Evolutionary conservation across 2,797 vertebrate genomes (phyloP).

Genomic region (Alauda arvensis): DNA sequence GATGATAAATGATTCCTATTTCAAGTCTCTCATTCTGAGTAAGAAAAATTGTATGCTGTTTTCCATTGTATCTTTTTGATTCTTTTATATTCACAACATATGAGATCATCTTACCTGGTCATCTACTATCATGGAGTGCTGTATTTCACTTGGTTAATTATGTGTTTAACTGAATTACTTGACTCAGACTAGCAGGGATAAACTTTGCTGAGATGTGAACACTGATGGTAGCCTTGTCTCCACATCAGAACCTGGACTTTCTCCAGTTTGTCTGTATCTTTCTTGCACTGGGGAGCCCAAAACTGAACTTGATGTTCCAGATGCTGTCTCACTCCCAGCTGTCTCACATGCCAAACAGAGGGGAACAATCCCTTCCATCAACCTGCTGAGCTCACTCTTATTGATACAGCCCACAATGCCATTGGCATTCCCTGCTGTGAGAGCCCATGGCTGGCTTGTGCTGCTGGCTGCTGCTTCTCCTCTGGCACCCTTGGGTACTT

Average conservation of each 20-base stretch:
- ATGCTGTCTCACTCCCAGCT: background rate
- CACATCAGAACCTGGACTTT: background rate
- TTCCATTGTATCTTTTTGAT: background rate
- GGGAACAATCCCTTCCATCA: background rate
- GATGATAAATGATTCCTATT: background rate
- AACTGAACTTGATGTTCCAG: background rate
- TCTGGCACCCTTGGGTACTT: background rate
- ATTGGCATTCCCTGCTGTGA: background rate
- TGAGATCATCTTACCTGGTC: background rate
- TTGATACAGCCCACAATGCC: background rate
- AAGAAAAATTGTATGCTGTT: background rate
- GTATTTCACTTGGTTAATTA: background rate
- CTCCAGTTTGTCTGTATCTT: accelerated
- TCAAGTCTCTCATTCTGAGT: background rate
- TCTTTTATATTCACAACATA: background rate
- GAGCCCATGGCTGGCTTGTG: background rate
- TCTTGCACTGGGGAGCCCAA: background rate
- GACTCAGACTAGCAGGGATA: background rate
- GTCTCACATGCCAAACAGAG: background rate
- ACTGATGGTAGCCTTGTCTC: background rate
- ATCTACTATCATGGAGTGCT: background rate
- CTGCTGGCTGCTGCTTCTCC: background rate
- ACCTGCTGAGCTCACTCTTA: background rate
- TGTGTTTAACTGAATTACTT: background rate
- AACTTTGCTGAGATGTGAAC: background rate